Evolutionary conservation across 2,797 vertebrate species (phyloP), one percentile per base, ranked within the genome.

Genomic region (Danio tinwini): DNA sequence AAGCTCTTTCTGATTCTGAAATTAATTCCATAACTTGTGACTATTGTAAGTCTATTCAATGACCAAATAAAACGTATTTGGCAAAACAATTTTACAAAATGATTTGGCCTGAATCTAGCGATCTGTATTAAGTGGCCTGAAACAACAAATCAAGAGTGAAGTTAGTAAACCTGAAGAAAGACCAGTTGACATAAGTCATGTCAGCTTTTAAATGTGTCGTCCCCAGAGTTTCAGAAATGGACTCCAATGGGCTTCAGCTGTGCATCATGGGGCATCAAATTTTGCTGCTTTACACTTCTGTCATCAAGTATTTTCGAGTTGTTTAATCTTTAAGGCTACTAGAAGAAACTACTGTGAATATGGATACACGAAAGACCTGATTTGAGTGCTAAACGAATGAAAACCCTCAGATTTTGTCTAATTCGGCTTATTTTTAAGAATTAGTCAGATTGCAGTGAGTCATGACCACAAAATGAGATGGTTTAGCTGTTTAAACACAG

Each of bases 401-500:
- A 52, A 39, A 40, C 7, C 40, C 29, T 17, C 53, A 2, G 2
- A 11, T 40, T 69, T 53, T 40, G 16, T 11, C 4, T 49, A 52
- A 70, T 17, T 6, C 49, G 13, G 63, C 42, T 65, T 52, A 47
- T 50, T 13, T 11, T 10, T 19, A 49, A 14, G 11, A 10, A 16
- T 53, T 40, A 75, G 17, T 50, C n/a, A 44, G 52, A 72, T 17
- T 75, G 39, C 11, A 2, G n/a, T 19, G 49, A 53, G 37, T 50
- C 49, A 44, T 21, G 61, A 73, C 49, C 49, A 53, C 49, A 53
- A 50, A 40, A 70, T 40, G 11, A 70, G 37, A 70, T 37, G 61
- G 55, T 76, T 4, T 21, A 73, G 17, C 39, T 59, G 37, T 55
- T 65, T 4, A 44, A 76, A 16, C 62, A 37, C 62, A 37, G 74